Conservation (phyloP, 2,888 invertebrate species). For the Zootermopsis nevadensis region DNA sequence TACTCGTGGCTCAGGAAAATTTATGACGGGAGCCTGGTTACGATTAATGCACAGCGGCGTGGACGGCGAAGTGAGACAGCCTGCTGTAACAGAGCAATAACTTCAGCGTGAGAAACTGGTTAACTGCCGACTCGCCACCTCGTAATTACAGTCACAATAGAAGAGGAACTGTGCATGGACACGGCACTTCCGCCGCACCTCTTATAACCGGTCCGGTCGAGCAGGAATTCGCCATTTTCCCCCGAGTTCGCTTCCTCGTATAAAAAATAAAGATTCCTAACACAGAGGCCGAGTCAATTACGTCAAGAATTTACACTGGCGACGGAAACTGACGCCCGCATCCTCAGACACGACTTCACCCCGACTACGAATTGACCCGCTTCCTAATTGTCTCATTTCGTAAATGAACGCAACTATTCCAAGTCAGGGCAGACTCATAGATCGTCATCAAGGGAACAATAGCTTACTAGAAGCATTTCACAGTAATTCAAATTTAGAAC, state of each 20-base stretch:
- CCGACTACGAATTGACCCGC: neutral
- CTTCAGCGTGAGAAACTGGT: too few species aligned
- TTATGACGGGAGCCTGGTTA: too few species aligned
- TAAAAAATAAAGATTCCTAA: neutral
- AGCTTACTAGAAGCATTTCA: neutral
- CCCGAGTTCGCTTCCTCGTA: too few species aligned
- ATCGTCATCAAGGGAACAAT: conserved; percentile 10
- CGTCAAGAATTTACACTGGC: neutral
- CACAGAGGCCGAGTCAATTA: neutral
- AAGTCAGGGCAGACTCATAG: neutral
- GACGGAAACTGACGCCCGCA: neutral
- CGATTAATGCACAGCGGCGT: too few species aligned
- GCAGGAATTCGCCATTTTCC: too few species aligned
- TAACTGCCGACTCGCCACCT: too few species aligned
- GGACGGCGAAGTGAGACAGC: too few species aligned
- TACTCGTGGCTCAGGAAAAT: too few species aligned
- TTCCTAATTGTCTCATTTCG: neutral
- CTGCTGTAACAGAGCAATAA: too few species aligned
- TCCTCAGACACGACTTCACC: neutral
- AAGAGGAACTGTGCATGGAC: neutral
- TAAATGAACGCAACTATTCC: conserved; percentile 7
- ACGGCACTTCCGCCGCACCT: too few species aligned
- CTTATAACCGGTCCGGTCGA: too few species aligned
- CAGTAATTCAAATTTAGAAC: neutral
- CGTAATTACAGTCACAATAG: neutral